Base-by-base conservation (phyloP, 2,888 invertebrate genomes). In the Eugnorisma glareosa region DNA sequence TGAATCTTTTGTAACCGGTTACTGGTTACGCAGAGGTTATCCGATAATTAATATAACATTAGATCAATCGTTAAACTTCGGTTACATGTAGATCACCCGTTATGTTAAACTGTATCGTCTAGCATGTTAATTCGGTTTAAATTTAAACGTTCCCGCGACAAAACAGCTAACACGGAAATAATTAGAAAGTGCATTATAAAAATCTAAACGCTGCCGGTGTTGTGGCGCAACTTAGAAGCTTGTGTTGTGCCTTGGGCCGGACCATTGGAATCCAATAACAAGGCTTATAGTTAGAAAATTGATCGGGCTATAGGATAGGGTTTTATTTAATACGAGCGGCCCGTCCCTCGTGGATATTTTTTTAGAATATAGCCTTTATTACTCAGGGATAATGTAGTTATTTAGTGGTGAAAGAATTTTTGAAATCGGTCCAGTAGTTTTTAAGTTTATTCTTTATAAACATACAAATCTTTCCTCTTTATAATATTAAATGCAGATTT, bases 161-260 rank as follows among this genome's bases (percentile, higher is more conserved):
- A n/a, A 67, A 48, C 6, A 45, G 45, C 61, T 64, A 72, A 59
- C 54, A 57, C 66, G 72, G 84, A 75, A 83, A 80, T 83, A 83
- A 82, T 82, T 83, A 82, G 82, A 82, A 84, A 82, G 82, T 82
- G 64, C 48, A 51, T 45, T 68, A 66, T 35, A 83, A 75, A 83
- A 79, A 75, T n/a, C 15, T 82, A 40, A 61, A 15, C 54, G 63
- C 28, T n/a, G 61, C 21, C 24, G 51, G 63, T 54, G 40, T 45
- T 63, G 45, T 82, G 67, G 48, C 18, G 69, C 45, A 81, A 76
- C 45, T 24, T 28, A 13, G n/a, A 28, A 66, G 43, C 11, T 54
- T 37, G 51, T 67, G 28, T 45, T 43, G 28, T 59, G 28, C 28
- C 28, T 45, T 43, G 28, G 51, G 28, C 28, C 28, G 18, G 35